A percentile compares a stretch with the other conserved stretches of the same genome.
Conservation (phyloP, 2,113 vertebrate species). For the Butorides virescens region DNA sequence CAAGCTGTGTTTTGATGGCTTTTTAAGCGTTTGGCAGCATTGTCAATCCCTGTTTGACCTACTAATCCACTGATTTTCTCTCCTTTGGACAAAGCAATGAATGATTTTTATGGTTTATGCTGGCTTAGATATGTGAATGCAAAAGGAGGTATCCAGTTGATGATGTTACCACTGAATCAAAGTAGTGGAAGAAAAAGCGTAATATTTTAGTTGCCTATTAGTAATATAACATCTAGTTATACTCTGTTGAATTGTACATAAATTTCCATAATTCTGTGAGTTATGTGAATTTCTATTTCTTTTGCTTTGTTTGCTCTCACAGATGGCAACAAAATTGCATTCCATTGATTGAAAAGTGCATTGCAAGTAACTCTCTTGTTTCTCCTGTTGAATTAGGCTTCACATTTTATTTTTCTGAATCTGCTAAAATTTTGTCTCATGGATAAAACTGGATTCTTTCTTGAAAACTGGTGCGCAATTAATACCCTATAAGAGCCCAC, state of each 20-base stretch:
- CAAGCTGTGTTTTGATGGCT: background rate
- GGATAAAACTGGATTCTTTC: background rate
- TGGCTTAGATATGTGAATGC: background rate
- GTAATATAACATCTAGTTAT: background rate
- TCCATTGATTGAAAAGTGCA: conserved; percentile 7
- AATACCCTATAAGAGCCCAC: background rate
- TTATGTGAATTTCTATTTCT: background rate
- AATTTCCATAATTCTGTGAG: background rate
- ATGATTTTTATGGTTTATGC: background rate
- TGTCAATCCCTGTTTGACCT: background rate
- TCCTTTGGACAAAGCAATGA: background rate
- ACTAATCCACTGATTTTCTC: background rate
- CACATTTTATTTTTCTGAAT: background rate
- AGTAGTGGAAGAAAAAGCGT: background rate
- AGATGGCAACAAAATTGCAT: conserved; percentile 13
- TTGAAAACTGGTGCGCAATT: conserved; percentile 15
- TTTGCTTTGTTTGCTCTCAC: conserved; percentile 34
- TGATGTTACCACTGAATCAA: background rate
- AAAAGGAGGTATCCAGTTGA: background rate
- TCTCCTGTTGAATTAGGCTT: background rate
- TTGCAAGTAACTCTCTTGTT: conserved; percentile 29
- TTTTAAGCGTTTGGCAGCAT: background rate
- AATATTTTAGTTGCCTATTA: background rate
- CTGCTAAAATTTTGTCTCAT: background rate
- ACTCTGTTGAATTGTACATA: background rate